Conservation (phyloP, 64 coral and sea anemone species). For the Catalaphyllia jardinei region DNA sequence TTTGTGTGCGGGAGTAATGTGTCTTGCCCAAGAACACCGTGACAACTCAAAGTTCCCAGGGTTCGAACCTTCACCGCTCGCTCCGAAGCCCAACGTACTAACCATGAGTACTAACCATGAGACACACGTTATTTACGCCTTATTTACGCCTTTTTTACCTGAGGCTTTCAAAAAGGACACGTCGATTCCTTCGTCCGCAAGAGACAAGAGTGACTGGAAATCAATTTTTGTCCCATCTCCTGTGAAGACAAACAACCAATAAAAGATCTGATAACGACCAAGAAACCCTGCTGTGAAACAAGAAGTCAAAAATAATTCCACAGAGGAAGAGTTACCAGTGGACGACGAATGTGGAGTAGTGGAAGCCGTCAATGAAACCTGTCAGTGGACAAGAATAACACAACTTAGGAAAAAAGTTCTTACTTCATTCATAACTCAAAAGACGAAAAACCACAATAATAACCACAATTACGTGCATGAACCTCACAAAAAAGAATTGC, state of each 20-base stretch:
- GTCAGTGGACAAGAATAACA: neutral
- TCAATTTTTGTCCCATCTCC: constrained; percentile 29
- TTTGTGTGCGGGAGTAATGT: no score
- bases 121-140: neutral
- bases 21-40: no score
- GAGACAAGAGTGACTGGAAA: constrained; percentile 50
- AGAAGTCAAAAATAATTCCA: neutral
- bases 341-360: neutral
- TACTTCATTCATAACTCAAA: no score
- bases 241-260: neutral
- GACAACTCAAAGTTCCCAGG: no score
- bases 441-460: neutral
- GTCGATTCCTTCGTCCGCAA: constrained; percentile 55
- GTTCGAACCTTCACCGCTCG: no score
- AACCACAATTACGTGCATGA: neutral
- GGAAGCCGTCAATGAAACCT: constrained; percentile 1
- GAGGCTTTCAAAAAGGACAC: constrained; percentile 49
- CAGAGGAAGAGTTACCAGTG: neutral
- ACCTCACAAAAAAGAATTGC: neutral
- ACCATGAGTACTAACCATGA: no score
- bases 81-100: no score
- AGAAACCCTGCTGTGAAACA: neutral
- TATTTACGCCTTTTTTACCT: neutral
- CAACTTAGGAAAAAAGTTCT: no score
- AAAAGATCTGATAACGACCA: neutral